phyloP scores from a whole-genome alignment of 2,113 vertebrate genomes.

The Empidonax alnorum region DNA sequence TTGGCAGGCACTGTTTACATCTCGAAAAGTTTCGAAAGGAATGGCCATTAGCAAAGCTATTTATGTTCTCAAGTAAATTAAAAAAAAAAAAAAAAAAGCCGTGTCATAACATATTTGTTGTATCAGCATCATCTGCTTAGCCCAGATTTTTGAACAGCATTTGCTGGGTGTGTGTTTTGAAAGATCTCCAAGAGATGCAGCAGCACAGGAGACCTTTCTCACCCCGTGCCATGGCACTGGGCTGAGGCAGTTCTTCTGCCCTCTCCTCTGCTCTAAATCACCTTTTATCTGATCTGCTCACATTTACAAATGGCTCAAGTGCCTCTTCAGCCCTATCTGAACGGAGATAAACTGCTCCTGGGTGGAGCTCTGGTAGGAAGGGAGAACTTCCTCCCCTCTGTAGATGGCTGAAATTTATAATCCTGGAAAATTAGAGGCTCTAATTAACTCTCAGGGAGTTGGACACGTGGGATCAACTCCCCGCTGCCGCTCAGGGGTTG shows the following conservation, averaged over 20 bases:
- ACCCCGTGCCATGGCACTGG: background rate
- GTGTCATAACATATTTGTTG: conserved; percentile 3
- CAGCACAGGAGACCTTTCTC: background rate
- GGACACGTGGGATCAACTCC: background rate
- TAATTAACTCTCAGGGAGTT: background rate
- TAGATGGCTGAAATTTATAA: background rate
- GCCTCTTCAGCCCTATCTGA: background rate
- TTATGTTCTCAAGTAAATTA: background rate
- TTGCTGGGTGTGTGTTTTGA: conserved; percentile 35
- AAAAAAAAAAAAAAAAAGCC: background rate
- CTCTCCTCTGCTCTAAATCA: background rate
- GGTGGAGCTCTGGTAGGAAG: background rate
- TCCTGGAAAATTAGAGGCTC: background rate
- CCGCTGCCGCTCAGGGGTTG: rapidly evolving
- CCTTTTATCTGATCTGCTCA: conserved; percentile 40
- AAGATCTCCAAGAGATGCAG: conserved; percentile 45
- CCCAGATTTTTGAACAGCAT: background rate
- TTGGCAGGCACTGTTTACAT: background rate
- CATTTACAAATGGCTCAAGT: background rate
- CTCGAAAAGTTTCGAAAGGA: background rate
- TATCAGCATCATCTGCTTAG: conserved; percentile 37
- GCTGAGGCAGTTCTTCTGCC: background rate
- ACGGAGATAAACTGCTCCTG: conserved; percentile 1
- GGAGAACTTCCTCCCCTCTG: background rate
- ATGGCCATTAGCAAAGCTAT: conserved; percentile 20